These are phyloP conservation scores for Campoplex nolae DNA, from an alignment of 2,888 invertebrate genomes.

Conservation along the genomic window DNA sequence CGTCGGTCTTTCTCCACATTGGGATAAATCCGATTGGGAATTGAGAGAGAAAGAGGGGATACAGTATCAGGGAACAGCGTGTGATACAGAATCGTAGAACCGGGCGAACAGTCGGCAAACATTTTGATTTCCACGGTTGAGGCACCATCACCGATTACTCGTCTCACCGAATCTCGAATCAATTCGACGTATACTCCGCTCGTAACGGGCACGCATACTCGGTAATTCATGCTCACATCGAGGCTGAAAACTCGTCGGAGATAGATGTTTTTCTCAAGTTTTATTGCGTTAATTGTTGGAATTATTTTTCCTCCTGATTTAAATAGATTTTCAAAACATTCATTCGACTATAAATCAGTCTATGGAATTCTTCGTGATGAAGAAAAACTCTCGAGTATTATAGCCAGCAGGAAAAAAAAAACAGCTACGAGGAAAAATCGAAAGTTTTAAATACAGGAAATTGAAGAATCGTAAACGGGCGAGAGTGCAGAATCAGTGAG, in stretches of 20 bases:
- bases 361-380: neutral
- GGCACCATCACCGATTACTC: constrained; percentile 70
- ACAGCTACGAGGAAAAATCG: neutral
- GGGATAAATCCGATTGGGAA: constrained; percentile 55
- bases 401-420: neutral
- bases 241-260: constrained; percentile 14
- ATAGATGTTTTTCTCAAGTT: neutral
- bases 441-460: constrained; percentile 47
- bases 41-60: constrained; percentile 46
- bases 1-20: constrained; percentile 37
- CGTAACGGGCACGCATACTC: constrained; percentile 26
- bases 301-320: constrained; percentile 50
- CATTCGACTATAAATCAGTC: constrained; percentile 18
- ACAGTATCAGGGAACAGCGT: constrained; percentile 51
- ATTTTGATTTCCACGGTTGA: constrained; percentile 75
- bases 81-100: constrained; percentile 48
- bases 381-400: neutral
- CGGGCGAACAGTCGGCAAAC: constrained; percentile 73
- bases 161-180: constrained; percentile 65
- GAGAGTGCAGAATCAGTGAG: constrained; percentile 68
- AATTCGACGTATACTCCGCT: constrained; percentile 37
- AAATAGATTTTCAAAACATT: constrained; percentile 72
- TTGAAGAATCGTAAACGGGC: constrained; percentile 58
- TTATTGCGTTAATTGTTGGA: neutral
- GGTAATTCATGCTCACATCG: constrained; percentile 51